Conservation (phyloP, 92 coral and sea anemone species). For the Anthopleura xanthogrammica region DNA sequence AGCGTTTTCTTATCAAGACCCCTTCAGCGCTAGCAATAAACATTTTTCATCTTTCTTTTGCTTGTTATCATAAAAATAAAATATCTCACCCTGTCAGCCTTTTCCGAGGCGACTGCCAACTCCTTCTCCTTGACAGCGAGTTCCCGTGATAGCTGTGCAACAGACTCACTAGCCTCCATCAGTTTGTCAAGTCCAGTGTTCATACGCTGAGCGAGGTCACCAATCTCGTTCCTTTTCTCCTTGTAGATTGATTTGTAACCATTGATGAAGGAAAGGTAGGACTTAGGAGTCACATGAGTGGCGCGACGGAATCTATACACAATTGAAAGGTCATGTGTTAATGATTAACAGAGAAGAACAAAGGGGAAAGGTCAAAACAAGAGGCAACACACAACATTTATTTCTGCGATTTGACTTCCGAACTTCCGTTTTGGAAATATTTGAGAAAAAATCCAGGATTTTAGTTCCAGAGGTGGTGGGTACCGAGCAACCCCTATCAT, state of each 20-base stretch:
- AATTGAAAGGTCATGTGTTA: too few relatives aligned
- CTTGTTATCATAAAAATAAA: too few relatives aligned
- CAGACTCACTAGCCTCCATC: conserved; percentile 98
- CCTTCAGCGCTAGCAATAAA: too few relatives aligned
- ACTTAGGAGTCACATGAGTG: conserved; percentile 97
- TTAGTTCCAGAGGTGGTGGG: too few relatives aligned
- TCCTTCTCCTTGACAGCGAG: conserved; percentile 97
- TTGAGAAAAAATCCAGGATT: too few relatives aligned
- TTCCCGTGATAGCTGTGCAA: conserved; percentile 85
- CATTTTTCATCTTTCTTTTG: too few relatives aligned
- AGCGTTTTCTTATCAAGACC: too few relatives aligned
- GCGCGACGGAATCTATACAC: conserved; percentile 85
- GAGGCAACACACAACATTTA: too few relatives aligned
- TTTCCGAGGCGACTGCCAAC: conserved; percentile 90
- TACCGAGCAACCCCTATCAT: too few relatives aligned
- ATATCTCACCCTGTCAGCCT: conserved; percentile 76
- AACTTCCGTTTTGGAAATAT: too few relatives aligned
- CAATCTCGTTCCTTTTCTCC: conserved; percentile 79
- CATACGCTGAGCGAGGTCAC: conserved; percentile 87
- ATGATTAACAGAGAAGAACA: neutral
- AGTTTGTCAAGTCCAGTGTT: conserved; percentile 95
- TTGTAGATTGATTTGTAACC: conserved; percentile 89
- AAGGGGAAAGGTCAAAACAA: too few relatives aligned
- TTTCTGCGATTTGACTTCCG: too few relatives aligned
- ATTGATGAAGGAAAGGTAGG: conserved; percentile 89